A percentile compares a stretch with the other conserved stretches of the same genome.
Evolutionary conservation across 2,888 invertebrate genomes (phyloP).

Genomic region (Chrysolina americana): DNA sequence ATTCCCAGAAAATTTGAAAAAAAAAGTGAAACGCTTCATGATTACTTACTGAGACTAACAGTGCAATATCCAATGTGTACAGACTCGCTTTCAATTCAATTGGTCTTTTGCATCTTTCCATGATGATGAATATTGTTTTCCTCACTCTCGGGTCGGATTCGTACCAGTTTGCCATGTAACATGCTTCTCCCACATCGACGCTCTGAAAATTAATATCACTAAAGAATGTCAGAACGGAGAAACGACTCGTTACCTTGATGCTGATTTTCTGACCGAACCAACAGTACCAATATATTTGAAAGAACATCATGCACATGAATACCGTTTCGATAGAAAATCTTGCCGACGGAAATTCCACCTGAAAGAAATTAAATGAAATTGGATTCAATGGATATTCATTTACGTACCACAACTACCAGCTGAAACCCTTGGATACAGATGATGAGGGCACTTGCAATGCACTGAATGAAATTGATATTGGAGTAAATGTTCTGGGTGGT

Average conservation of each 20-base stretch:
- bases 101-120: slow-evolving; percentile 22
- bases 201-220: slow-evolving; percentile 3
- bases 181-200: slow-evolving; percentile 15
- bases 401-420: neutral
- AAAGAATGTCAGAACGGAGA: no score
- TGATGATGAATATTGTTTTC: slow-evolving; percentile 9
- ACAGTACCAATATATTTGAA: slow-evolving; percentile 1
- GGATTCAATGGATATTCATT: no score
- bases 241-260: neutral
- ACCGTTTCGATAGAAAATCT: neutral
- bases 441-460: slow-evolving; percentile 2
- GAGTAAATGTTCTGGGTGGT: neutral
- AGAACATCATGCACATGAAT: neutral
- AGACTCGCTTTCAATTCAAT: neutral
- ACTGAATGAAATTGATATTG: neutral
- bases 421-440: slow-evolving; percentile 3
- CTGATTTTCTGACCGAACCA: slow-evolving; percentile 2
- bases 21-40: no score
- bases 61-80: neutral
- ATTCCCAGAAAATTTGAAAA: neutral
- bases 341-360: neutral
- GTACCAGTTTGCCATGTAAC: slow-evolving; percentile 22
- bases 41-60: neutral
- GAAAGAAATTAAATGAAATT: neutral
- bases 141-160: slow-evolving; percentile 1